phyloP scores from a whole-genome alignment of 64 coral and sea anemone species.

The Montipora sp. region DNA sequence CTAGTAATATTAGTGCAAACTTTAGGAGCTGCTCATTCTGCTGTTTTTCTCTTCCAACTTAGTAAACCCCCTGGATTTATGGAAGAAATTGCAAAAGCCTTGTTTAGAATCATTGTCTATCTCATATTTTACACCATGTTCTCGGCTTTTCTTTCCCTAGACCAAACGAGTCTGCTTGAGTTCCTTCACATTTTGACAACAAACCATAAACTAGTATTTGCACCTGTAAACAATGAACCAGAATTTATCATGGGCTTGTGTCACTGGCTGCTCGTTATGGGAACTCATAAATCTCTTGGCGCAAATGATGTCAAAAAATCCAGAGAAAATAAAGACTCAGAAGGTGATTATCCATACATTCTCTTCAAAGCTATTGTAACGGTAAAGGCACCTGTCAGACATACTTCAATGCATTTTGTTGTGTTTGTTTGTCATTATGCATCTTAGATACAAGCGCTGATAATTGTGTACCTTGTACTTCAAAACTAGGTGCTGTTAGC shows the following conservation, averaged over 20 bases:
- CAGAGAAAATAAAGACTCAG: background rate
- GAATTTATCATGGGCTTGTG: constrained; percentile 93
- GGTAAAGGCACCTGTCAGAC: no score
- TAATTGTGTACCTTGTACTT: background rate
- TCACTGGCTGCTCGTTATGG: constrained; percentile 95
- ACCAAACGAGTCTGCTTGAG: constrained; percentile 88
- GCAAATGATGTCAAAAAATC: background rate
- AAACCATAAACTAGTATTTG: constrained; percentile 87
- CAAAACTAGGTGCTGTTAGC: background rate
- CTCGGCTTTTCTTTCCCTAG: constrained; percentile 23
- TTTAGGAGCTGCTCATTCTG: no score
- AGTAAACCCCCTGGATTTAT: no score
- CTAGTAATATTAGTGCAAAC: no score
- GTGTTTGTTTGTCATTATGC: no score
- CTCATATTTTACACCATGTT: background rate
- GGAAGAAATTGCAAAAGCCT: background rate
- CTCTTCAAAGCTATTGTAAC: background rate
- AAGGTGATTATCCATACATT: background rate
- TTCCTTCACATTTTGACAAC: constrained; percentile 93
- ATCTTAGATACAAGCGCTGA: no score
- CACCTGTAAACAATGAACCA: constrained; percentile 68
- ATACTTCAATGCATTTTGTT: no score
- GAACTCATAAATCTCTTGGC: constrained; percentile 61
- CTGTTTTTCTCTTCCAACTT: no score
- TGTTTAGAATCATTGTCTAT: background rate